Evolutionary conservation across 2,888 invertebrate genomes (phyloP), one percentile per base, ranked within the genome.

Genomic region (Masnerella sp.): DNA sequence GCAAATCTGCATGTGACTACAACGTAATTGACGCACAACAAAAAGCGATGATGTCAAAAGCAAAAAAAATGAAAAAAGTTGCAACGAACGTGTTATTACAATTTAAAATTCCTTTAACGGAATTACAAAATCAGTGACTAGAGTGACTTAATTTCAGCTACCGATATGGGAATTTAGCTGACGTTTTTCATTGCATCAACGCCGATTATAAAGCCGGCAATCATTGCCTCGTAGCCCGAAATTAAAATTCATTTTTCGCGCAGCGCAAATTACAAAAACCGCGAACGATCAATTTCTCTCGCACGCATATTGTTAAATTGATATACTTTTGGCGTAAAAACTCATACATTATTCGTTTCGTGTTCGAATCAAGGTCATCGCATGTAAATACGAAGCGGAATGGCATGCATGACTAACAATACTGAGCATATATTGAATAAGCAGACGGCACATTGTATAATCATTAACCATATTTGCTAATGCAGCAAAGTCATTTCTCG

Each of bases 381-480:
- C 52, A 70, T 70, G 62, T 42, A 56, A 70, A 70, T 68, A 36
- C 70, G 42, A 36, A n/a, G 3, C 18, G 15, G 62, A 49, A 42
- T 56, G 42, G 56, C 61, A 69, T 62, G 54, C 54, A 56, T 70
- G 70, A 56, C 56, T 49, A 62, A 62, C 56, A 64, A 58, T 64
- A 51, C 42, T 49, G 38, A 51, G 32, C 51, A 25, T 58, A 51
- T 45, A 68, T 68, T 64, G 64, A 71, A 71, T 64, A 58, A 64
- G 64, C 71, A 64, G 64, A 71, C 64, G 32, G 64, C 49, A 71
- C 58, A 58, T 64, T 58, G 71, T 58, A 71, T 71, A 71, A 71
- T 71, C 64, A 51, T 71, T 70, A 61, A 45, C 43, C 38, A 47
- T 54, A 69, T 69, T 61, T 61, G 52, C 61, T 69, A 69, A 61